Evolutionary conservation across 92 coral and sea anemone genomes (phyloP).

Genomic region (Paragorgia papillata): DNA sequence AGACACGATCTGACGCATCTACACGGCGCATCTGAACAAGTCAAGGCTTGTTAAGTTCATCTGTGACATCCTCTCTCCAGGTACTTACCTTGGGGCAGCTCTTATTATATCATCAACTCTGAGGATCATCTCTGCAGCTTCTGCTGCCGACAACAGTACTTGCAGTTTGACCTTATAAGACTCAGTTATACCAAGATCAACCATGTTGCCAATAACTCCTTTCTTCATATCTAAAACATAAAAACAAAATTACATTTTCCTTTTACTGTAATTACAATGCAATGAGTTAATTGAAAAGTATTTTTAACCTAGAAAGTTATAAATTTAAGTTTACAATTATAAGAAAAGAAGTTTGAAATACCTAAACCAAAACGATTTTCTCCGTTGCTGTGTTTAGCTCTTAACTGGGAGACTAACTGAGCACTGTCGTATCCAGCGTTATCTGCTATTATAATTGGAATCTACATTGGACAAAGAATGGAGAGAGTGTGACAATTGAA

Average conservation of each 20-base stretch:
- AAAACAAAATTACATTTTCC: neutral
- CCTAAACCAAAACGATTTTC: constrained; percentile 83
- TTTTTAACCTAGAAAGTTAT: no score
- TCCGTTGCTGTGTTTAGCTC: constrained; percentile 97
- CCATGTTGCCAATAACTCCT: constrained; percentile 92
- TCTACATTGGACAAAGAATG: constrained; percentile 43
- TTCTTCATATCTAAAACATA: constrained; percentile 72
- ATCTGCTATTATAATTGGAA: constrained; percentile 97
- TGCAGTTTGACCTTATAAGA: constrained; percentile 94
- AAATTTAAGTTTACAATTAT: no score
- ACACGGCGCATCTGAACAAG: no score
- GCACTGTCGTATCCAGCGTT: constrained; percentile 99
- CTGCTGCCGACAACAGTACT: constrained; percentile 90
- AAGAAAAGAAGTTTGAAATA: constrained; percentile 24
- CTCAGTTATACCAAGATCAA: constrained; percentile 91
- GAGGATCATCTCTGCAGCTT: constrained; percentile 96
- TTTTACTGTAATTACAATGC: no score
- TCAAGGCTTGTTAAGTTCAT: no score
- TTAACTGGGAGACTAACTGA: constrained; percentile 86
- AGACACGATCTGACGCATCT: no score
- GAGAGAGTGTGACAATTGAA: neutral
- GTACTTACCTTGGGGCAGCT: constrained; percentile 96
- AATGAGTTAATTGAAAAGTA: no score
- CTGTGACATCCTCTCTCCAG: no score
- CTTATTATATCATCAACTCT: constrained; percentile 95